Percentiles rank a stretch among this genome's conserved stretches.
Evolutionary conservation across 2,888 invertebrate genomes (phyloP).

Genomic region (Merodon equestris): DNA sequence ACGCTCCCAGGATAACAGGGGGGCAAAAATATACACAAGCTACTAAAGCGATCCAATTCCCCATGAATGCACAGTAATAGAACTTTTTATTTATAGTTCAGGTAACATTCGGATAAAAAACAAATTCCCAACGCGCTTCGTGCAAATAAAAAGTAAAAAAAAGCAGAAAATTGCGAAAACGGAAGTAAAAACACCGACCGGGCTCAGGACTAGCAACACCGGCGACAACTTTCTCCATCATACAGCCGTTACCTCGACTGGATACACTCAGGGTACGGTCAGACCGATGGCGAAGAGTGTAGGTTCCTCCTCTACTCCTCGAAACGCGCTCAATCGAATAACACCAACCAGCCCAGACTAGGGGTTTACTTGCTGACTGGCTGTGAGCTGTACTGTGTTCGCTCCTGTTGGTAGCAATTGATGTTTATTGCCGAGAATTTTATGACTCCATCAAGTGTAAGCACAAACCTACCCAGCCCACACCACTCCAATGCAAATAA

Average conservation of each 20-base stretch:
- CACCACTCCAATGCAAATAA: slow-evolving; percentile 1
- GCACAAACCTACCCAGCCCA: slow-evolving; percentile 17
- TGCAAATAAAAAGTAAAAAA: slow-evolving; percentile 7
- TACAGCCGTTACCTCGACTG: too few relatives aligned
- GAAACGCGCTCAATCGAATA: slow-evolving; percentile 38
- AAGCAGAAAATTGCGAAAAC: slow-evolving; percentile 28
- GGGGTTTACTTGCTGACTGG: neutral
- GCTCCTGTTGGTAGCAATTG: slow-evolving; percentile 48
- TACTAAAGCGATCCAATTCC: slow-evolving; percentile 63
- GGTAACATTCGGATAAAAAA: slow-evolving; percentile 49
- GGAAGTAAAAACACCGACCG: slow-evolving; percentile 32
- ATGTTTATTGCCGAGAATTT: slow-evolving; percentile 63
- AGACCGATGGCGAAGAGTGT: too few relatives aligned
- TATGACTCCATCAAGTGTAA: slow-evolving; percentile 65
- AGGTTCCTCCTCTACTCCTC: neutral
- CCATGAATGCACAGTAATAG: slow-evolving; percentile 66
- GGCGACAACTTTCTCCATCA: slow-evolving; percentile 57
- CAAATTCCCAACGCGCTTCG: slow-evolving; percentile 51
- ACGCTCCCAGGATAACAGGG: slow-evolving; percentile 34
- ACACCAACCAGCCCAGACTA: neutral
- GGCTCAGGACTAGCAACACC: slow-evolving; percentile 16
- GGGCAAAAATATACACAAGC: slow-evolving; percentile 47
- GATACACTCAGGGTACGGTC: neutral
- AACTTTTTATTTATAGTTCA: slow-evolving; percentile 68
- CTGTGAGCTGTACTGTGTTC: neutral